Evolutionary conservation across 2,888 invertebrate genomes (phyloP).

Genomic region (Podotricha telesiphe): DNA sequence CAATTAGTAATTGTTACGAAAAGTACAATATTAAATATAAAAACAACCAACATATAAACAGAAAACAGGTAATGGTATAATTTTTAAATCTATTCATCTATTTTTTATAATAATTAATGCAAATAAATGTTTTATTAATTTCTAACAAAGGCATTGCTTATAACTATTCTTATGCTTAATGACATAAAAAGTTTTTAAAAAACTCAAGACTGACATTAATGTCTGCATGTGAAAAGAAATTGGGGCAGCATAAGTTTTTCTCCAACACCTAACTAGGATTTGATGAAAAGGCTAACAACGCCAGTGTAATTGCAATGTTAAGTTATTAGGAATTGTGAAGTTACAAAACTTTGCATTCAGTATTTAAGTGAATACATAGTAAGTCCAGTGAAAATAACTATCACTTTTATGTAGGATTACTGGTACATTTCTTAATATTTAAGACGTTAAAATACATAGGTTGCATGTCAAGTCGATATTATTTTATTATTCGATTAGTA

Average conservation of each 20-base stretch:
- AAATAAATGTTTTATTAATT: background rate
- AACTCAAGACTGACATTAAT: conserved; percentile 9
- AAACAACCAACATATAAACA: too few species aligned
- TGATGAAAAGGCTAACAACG: conserved; percentile 7
- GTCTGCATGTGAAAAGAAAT: conserved; percentile 10
- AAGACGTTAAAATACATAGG: background rate
- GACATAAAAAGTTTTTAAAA: conserved; percentile 3
- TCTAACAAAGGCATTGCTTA: background rate
- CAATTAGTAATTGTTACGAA: too few species aligned
- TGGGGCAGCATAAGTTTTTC: conserved; percentile 18
- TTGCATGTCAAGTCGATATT: background rate
- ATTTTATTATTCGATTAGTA: too few species aligned
- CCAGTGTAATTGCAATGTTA: conserved; percentile 16
- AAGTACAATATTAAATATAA: too few species aligned
- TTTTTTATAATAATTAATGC: too few species aligned
- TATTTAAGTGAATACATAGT: background rate
- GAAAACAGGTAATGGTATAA: too few species aligned
- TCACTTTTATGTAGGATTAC: background rate
- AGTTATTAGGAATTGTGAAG: conserved; percentile 4
- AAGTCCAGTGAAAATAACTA: background rate
- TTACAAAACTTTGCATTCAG: background rate
- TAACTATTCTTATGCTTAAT: conserved; percentile 1
- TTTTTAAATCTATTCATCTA: too few species aligned
- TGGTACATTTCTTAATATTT: background rate
- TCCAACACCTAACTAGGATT: conserved; percentile 21